A percentile compares a stretch with the other conserved stretches of the same genome.
Conservation (phyloP, 2,113 vertebrate species). For the Campylorhamphus procurvoides region DNA sequence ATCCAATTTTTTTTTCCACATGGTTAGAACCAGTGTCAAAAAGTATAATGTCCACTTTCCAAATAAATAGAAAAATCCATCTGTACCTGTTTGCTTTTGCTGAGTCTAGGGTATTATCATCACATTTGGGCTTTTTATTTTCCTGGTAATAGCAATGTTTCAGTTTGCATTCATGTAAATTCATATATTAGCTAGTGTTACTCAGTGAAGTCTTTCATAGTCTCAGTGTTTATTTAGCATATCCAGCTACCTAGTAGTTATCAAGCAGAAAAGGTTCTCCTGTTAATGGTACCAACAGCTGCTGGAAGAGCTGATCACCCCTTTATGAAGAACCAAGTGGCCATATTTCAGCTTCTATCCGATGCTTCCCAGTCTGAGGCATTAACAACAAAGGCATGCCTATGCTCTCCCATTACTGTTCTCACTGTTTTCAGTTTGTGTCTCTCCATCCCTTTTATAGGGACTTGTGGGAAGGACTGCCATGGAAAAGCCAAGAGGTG, state of each 20-base stretch:
- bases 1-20: neutral
- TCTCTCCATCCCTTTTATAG: neutral
- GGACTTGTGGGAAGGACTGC: neutral
- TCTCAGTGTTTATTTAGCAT: neutral
- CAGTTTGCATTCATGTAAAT: neutral
- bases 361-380: neutral
- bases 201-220: neutral
- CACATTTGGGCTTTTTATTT: neutral
- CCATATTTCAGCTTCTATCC: neutral
- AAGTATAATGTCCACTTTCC: constrained; percentile 9
- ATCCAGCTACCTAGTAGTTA: neutral
- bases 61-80: constrained; percentile 20
- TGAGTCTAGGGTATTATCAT: neutral
- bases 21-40: neutral
- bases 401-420: neutral
- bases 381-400: neutral
- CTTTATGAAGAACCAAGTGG: neutral
- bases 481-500: neutral
- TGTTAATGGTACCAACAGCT: neutral
- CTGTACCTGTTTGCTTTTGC: neutral
- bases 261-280: neutral
- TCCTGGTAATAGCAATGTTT: neutral
- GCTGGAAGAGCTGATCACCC: neutral
- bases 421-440: neutral
- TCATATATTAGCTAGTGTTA: neutral